Conservation (phyloP, 2,888 invertebrate genomes). For the Rosalia funebris region DNA sequence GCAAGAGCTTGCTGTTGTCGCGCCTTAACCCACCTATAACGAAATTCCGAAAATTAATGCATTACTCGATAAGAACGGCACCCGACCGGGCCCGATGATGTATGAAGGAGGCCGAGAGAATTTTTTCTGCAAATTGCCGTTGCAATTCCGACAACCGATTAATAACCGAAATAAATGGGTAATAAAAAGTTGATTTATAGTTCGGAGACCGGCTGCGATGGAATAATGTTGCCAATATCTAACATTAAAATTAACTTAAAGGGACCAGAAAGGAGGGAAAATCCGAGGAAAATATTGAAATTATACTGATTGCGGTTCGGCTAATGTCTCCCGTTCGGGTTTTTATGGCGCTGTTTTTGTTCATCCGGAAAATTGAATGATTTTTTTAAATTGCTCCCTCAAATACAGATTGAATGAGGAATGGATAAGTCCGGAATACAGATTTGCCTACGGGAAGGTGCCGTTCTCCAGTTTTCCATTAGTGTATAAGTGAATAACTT, state of each 20-base stretch:
- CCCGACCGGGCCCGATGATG: conserved; percentile 52
- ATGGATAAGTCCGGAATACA: conserved; percentile 22
- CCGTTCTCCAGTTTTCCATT: too few relatives aligned
- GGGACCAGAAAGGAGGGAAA: conserved; percentile 44
- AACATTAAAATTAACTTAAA: conserved; percentile 61
- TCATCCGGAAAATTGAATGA: conserved; percentile 55
- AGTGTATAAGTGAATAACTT: too few relatives aligned
- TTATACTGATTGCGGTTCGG: conserved; percentile 53
- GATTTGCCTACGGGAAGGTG: conserved; percentile 12
- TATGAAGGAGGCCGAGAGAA: conserved; percentile 50
- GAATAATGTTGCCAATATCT: conserved; percentile 54
- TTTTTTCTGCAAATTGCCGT: conserved; percentile 57
- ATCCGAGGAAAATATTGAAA: conserved; percentile 56
- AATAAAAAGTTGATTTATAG: conserved; percentile 64
- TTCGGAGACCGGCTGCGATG: conserved; percentile 55
- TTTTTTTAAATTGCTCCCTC: conserved; percentile 38
- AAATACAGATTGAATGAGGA: conserved; percentile 23
- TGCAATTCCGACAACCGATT: conserved; percentile 61
- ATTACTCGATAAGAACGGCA: conserved; percentile 32
- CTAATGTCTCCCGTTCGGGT: conserved; percentile 48
- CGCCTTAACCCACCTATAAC: too few relatives aligned
- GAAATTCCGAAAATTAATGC: conserved; percentile 21
- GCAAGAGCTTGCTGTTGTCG: too few relatives aligned
- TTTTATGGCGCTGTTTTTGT: conserved; percentile 52
- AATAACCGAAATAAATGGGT: conserved; percentile 63